Conservation (phyloP, 1,140 invertebrate genomes). For the Plutomurus gul region DNA sequence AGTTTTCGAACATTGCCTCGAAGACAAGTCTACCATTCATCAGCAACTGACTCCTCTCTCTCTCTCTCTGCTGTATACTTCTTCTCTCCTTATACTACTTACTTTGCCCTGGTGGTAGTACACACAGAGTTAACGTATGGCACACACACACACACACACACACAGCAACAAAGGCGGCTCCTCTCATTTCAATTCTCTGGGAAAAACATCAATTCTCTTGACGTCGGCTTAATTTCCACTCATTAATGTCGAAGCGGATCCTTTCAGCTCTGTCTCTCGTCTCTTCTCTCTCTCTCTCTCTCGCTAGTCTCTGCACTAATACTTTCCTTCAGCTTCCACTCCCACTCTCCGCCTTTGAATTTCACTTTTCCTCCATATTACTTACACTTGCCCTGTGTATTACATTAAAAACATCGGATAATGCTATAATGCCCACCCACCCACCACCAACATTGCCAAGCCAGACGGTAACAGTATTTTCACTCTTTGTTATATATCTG, state of each 20-base stretch:
- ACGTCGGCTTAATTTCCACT: constrained; percentile 23
- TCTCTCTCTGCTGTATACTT: no score
- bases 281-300: not conserved
- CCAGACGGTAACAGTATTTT: not conserved
- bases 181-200: not conserved
- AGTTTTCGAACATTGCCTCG: no score
- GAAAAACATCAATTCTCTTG: constrained; percentile 29
- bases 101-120: no score
- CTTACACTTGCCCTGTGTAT: not conserved
- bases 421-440: not conserved
- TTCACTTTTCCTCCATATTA: not conserved
- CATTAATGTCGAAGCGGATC: constrained; percentile 26
- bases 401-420: not conserved
- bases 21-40: no score
- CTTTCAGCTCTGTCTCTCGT: constrained; percentile 20
- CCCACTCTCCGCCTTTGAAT: not conserved
- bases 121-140: no score
- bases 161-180: not conserved
- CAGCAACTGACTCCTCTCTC: no score
- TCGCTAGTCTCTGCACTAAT: not conserved
- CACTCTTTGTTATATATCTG: no score
- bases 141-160: not conserved
- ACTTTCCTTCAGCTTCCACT: not conserved
- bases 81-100: no score
- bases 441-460: not conserved